A percentile compares a stretch with the other conserved stretches of the same genome.
These are phyloP conservation scores for Vespertilio murinus DNA, from an alignment of 2,797 vertebrate genomes.

Conservation along the genomic window DNA sequence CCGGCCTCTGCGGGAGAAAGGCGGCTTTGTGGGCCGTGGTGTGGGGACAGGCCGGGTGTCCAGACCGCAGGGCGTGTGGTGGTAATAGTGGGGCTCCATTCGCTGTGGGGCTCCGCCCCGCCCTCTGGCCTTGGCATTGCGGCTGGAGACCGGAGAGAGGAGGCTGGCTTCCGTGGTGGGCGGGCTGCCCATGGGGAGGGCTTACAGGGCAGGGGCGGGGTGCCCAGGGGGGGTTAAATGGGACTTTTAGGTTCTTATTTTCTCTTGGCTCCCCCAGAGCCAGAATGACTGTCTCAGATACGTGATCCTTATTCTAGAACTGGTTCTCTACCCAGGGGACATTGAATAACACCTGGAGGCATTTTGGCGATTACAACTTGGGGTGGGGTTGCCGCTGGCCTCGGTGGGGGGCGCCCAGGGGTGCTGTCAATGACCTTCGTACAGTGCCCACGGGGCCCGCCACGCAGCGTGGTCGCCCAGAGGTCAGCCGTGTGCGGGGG, in stretches of 20 bases:
- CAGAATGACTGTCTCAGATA: neutral
- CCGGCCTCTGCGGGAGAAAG: neutral
- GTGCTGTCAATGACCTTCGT: rapidly evolving
- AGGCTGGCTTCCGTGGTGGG: neutral
- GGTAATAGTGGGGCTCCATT: too few relatives aligned
- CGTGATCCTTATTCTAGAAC: neutral
- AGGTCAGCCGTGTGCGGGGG: neutral
- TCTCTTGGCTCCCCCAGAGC: neutral
- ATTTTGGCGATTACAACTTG: rapidly evolving
- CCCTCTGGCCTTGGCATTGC: neutral
- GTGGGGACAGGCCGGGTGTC: too few relatives aligned
- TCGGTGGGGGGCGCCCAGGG: neutral
- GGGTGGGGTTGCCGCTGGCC: neutral
- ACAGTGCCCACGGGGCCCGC: rapidly evolving
- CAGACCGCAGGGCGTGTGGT: too few relatives aligned
- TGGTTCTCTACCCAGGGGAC: neutral
- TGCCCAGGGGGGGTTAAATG: too few relatives aligned
- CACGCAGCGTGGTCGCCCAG: neutral
- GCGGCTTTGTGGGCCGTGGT: neutral
- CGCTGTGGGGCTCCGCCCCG: rapidly evolving
- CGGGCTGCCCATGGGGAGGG: too few relatives aligned
- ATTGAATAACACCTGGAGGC: neutral
- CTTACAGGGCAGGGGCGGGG: too few relatives aligned
- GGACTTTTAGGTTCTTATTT: neutral
- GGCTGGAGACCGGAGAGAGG: neutral